A percentile compares a stretch with the other conserved stretches of the same genome.
phyloP scores from a whole-genome alignment of 1,140 invertebrate genomes.

The Holcopasites calliopsidis region DNA sequence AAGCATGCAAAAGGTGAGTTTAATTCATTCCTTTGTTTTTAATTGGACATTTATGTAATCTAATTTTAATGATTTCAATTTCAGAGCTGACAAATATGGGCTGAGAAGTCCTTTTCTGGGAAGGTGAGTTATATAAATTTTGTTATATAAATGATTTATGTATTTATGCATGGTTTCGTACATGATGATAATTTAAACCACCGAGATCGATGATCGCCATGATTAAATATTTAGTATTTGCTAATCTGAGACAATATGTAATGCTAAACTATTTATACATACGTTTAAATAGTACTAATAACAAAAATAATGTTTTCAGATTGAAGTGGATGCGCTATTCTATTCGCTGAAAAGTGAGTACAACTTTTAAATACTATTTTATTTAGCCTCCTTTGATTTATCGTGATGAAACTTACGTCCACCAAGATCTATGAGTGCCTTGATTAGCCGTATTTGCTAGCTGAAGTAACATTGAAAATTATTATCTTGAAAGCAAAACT shows the following conservation, averaged over 20 bases:
- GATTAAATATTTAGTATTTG: slow-evolving; percentile 51
- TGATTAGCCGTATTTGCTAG: slow-evolving; percentile 30
- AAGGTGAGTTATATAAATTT: slow-evolving; percentile 6
- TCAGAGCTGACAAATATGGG: neutral
- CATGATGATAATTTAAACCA: slow-evolving; percentile 40
- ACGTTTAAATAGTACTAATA: neutral
- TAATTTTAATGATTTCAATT: neutral
- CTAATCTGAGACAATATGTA: slow-evolving; percentile 29
- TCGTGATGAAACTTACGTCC: slow-evolving; percentile 35
- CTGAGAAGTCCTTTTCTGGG: neutral
- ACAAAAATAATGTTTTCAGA: neutral
- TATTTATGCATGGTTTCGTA: neutral
- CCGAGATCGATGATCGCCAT: slow-evolving; percentile 46
- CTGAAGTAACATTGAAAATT: no score
- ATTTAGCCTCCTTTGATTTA: no score
- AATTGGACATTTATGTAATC: neutral
- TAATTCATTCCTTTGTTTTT: neutral
- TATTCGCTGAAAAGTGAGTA: no score
- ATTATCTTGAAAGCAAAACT: no score
- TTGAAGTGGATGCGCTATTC: neutral
- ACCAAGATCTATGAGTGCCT: slow-evolving; percentile 49
- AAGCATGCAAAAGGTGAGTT: neutral
- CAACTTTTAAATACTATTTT: no score
- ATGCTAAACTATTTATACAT: neutral
- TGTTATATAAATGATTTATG: neutral